Evolutionary conservation across 2,113 vertebrate genomes (phyloP).

Genomic region (Phalacrocorax brasilianus): DNA sequence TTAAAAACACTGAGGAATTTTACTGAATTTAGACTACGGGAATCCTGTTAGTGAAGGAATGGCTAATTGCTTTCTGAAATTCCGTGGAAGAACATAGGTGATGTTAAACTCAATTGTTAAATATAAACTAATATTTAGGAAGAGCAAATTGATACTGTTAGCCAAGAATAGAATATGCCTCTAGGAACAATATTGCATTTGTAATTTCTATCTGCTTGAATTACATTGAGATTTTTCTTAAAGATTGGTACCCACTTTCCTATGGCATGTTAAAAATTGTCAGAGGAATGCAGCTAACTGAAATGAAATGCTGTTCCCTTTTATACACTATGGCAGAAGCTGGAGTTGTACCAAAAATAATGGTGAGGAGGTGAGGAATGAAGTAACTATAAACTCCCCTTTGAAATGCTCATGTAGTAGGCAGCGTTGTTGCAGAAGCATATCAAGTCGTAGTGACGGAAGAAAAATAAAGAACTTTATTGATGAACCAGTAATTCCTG

Average conservation of each 20-base stretch:
- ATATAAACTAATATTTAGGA: background rate
- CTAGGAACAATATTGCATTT: background rate
- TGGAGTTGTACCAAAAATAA: background rate
- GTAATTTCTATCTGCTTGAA: background rate
- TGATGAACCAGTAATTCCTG: background rate
- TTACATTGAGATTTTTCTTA: background rate
- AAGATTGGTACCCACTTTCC: background rate
- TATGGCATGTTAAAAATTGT: background rate
- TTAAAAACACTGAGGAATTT: slow-evolving; percentile 25
- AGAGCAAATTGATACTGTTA: background rate
- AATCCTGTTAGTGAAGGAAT: background rate
- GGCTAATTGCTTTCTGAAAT: background rate
- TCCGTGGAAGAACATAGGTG: background rate
- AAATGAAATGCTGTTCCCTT: slow-evolving; percentile 19
- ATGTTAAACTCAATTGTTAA: background rate
- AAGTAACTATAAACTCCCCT: background rate
- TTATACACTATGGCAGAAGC: background rate
- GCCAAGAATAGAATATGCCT: background rate
- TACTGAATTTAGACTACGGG: background rate
- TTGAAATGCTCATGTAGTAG: background rate
- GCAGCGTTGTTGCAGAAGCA: background rate
- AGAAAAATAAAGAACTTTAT: background rate
- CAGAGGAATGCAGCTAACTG: background rate
- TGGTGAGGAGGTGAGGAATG: background rate
- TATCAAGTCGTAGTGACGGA: background rate